Base-by-base conservation (phyloP, 2,888 invertebrate species). In the Nineta flava region DNA sequence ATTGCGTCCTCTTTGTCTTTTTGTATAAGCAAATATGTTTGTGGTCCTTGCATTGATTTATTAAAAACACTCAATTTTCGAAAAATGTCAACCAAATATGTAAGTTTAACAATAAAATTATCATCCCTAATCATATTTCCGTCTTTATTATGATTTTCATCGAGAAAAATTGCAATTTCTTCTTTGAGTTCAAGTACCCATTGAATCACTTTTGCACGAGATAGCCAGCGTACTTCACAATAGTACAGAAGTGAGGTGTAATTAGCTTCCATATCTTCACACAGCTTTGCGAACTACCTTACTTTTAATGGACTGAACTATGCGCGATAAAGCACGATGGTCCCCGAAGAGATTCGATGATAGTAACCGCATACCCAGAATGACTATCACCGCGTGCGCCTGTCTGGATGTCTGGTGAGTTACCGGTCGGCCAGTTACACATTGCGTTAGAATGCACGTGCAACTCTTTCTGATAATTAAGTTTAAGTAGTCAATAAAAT, bases 181-280 rank as follows among this genome's bases (percentile, higher is more conserved):
- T 47, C 46, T 47, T 50, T 46, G 4, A 47, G 15, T 31, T 26
- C 31, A 49, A 51, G 34, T 10, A 51, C 51, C 35, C 51, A 50
- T 50, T 51, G 44, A 50, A 51, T 34, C 26, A 44, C 51, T 51
- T 51, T 51, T 40, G 51, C 48, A 51, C 51, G 51, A 49, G 51
- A 51, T 38, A 51, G 44, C 49, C 51, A 51, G 41, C 48, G 49
- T 17, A 40, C 51, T 40, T 51, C 51, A 51, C 51, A 51, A 51
- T 51, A 51, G 19, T 49, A 51, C 16, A 51, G 49, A 49, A 49
- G 48, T 49, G 51, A 51, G 2, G 43, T 50, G 34, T 51, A 43
- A 3, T 51, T 38, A 40, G 48, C 2, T 35, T 10, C 48, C 50
- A 50, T 50, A 19, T 50, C 48, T 6, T 40, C 48, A 50, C 48